Conservation (phyloP, 2,797 vertebrate species). For the Pseudopleuronectes americanus region DNA sequence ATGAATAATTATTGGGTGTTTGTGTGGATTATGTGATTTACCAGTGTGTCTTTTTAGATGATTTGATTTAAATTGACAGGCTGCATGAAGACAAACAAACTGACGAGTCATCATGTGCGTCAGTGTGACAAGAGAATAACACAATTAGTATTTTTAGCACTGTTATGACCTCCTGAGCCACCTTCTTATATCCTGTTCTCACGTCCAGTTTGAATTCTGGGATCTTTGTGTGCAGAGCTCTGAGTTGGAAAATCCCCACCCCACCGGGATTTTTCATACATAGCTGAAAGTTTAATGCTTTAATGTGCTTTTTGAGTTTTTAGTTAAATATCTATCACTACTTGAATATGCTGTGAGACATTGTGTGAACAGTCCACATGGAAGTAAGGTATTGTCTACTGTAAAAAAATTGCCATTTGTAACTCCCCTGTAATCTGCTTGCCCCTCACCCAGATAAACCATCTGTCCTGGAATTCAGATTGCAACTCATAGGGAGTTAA, state of each 20-base stretch:
- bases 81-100: too few relatives aligned
- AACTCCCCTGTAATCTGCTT: constrained; percentile 69
- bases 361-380: not conserved
- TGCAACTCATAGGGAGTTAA: constrained; percentile 63
- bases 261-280: not conserved
- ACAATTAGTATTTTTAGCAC: constrained; percentile 9
- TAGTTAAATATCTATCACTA: constrained; percentile 10
- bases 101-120: not conserved
- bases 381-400: constrained; percentile 35
- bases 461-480: constrained; percentile 77
- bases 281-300: too few relatives aligned
- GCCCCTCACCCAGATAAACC: constrained; percentile 68
- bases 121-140: not conserved
- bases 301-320: too few relatives aligned
- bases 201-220: too few relatives aligned
- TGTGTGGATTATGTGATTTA: not conserved
- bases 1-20: not conserved
- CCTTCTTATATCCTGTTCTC: constrained; percentile 39
- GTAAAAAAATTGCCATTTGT: constrained; percentile 56
- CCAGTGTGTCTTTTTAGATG: not conserved
- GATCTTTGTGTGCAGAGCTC: too few relatives aligned
- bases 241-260: too few relatives aligned
- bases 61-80: not conserved
- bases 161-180: constrained; percentile 45
- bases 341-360: constrained; percentile 1